Conservation (phyloP, 2,888 invertebrate genomes). For the Diaphora mendica region DNA sequence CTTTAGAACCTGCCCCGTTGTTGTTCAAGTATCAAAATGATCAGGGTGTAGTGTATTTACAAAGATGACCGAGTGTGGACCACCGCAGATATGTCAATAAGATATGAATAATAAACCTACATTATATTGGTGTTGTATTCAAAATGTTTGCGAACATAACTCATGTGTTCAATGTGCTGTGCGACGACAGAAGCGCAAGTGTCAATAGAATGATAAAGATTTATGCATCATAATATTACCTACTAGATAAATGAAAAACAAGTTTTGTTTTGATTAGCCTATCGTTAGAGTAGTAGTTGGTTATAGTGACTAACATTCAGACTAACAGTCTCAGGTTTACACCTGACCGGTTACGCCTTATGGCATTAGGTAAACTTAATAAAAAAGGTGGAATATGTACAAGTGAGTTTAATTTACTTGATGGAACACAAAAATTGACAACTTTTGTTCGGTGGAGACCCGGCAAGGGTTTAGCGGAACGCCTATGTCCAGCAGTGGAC, state of each 20-base stretch:
- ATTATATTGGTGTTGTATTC: slow-evolving; percentile 40
- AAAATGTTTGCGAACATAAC: slow-evolving; percentile 65
- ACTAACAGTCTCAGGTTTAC: no score
- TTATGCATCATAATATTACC: slow-evolving; percentile 16
- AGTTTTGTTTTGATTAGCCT: not conserved
- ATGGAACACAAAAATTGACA: no score
- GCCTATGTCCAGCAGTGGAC: no score
- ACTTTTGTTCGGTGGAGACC: no score
- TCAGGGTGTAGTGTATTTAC: slow-evolving; percentile 26
- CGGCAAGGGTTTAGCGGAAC: no score
- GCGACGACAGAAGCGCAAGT: slow-evolving; percentile 34
- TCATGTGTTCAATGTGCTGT: slow-evolving; percentile 61
- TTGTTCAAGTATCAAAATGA: slow-evolving; percentile 29
- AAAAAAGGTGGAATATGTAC: no score
- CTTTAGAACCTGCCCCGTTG: not conserved
- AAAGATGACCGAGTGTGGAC: slow-evolving; percentile 19
- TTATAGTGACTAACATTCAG: no score
- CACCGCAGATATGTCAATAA: slow-evolving; percentile 45
- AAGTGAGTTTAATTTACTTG: no score
- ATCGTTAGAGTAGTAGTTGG: not conserved
- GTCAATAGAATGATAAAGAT: slow-evolving; percentile 42
- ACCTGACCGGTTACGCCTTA: no score
- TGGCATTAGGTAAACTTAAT: no score
- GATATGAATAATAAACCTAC: slow-evolving; percentile 49
- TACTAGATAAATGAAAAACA: slow-evolving; percentile 1